These are phyloP conservation scores for Eupeodes corollae DNA, from an alignment of 1,140 invertebrate genomes.

Conservation along the genomic window DNA sequence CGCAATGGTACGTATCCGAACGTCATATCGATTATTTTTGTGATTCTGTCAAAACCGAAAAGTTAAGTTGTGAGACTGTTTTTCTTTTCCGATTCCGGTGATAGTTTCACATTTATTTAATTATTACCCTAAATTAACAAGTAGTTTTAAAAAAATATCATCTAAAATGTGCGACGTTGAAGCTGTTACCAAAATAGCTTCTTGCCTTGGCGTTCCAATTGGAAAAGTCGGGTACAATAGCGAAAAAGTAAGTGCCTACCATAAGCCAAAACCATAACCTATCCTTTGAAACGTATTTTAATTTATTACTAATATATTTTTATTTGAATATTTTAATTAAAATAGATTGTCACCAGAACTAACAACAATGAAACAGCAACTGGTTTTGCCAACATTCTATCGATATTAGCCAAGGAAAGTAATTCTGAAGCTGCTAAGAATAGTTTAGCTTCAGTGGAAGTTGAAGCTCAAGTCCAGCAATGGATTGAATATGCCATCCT, in stretches of 20 bases:
- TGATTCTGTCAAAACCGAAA: too few species aligned
- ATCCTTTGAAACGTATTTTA: neutral
- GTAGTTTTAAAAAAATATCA: too few species aligned
- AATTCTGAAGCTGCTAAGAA: conserved; percentile 32
- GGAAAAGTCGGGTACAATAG: conserved; percentile 25
- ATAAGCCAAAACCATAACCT: neutral
- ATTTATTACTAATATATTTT: neutral
- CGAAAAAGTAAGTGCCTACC: conserved; percentile 18
- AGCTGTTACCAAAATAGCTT: conserved; percentile 28
- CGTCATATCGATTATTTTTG: too few species aligned
- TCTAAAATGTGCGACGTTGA: conserved; percentile 30
- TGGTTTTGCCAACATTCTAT: conserved; percentile 43
- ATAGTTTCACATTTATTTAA: too few species aligned
- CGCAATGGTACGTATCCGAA: too few species aligned
- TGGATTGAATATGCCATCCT: conserved; percentile 44
- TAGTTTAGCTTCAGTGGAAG: conserved; percentile 17
- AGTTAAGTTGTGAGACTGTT: too few species aligned
- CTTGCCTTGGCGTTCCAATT: conserved; percentile 20
- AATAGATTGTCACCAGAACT: conserved; percentile 30
- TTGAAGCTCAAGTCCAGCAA: conserved; percentile 34
- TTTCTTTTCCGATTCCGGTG: too few species aligned
- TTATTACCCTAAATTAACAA: too few species aligned
- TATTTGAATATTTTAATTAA: conserved; percentile 11
- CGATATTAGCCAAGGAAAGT: conserved; percentile 36
- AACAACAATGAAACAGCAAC: conserved; percentile 27